Conservation (phyloP, 2,797 vertebrate genomes). For the Dipus sagitta region DNA sequence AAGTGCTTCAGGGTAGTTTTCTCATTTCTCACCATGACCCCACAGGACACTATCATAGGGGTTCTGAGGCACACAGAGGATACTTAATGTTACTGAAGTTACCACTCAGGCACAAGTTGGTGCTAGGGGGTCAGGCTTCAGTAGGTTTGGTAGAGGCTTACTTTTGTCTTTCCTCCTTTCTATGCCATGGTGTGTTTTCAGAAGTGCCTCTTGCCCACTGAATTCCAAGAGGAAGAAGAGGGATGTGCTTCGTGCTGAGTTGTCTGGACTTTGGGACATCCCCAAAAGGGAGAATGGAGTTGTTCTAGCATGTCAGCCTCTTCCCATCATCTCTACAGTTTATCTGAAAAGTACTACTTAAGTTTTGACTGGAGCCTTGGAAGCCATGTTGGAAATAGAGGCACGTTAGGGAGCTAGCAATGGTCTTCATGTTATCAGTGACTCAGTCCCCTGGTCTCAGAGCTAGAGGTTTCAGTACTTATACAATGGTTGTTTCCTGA, state of each 20-base stretch:
- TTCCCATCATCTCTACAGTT: constrained; percentile 4
- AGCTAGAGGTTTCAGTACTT: constrained; percentile 72
- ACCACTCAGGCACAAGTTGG: neutral
- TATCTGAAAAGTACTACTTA: constrained; percentile 58
- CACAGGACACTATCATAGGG: rapidly evolving
- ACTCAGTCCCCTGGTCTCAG: constrained; percentile 76
- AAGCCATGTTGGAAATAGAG: constrained; percentile 82
- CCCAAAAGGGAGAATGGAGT: neutral
- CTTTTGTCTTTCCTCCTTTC: neutral
- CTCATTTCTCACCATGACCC: neutral
- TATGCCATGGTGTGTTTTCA: neutral
- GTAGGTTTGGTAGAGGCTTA: neutral
- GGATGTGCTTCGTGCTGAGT: neutral
- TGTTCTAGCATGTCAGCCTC: neutral
- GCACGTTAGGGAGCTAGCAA: constrained; percentile 83
- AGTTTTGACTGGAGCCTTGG: constrained; percentile 77
- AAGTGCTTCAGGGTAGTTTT: neutral
- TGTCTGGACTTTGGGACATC: neutral
- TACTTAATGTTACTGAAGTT: neutral
- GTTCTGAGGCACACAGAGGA: neutral
- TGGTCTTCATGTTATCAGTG: constrained; percentile 76
- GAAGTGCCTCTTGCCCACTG: neutral
- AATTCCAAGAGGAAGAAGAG: neutral
- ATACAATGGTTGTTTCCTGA: constrained; percentile 85
- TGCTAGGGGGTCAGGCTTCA: neutral